Percentiles rank a stretch among this genome's conserved stretches.
Conservation (phyloP, 2,113 vertebrate species). For the Cygnus buccinator region DNA sequence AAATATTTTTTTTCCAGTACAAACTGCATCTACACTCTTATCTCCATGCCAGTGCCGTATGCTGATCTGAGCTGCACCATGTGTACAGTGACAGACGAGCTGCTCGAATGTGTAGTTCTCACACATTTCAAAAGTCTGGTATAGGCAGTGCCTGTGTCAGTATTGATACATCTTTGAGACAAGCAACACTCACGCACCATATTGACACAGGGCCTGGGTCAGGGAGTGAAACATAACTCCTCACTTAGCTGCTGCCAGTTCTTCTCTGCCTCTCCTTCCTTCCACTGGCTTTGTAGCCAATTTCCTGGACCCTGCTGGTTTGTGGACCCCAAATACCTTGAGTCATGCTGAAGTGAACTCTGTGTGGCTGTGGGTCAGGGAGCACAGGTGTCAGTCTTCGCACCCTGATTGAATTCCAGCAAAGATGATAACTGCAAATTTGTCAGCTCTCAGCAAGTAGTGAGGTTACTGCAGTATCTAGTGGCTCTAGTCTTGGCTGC, state of each 20-base stretch:
- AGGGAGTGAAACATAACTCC: background rate
- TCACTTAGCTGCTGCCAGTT: background rate
- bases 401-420: background rate
- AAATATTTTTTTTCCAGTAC: background rate
- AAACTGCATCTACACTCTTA: background rate
- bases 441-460: background rate
- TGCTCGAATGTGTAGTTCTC: background rate
- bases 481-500: background rate
- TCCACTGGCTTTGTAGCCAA: background rate
- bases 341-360: background rate
- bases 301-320: background rate
- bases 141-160: constrained; percentile 6
- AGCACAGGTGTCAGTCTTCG: background rate
- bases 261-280: background rate
- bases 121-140: background rate
- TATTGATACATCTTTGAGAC: background rate
- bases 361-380: background rate
- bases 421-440: background rate
- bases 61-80: background rate
- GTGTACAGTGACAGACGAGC: constrained; percentile 17
- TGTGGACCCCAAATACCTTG: background rate
- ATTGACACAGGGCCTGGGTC: background rate
- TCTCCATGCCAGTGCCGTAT: background rate
- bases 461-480: background rate
- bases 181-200: background rate